Evolutionary conservation across 2,797 vertebrate genomes (phyloP), one percentile per base, ranked within the genome.

Genomic region (Anolis apletophallus): DNA sequence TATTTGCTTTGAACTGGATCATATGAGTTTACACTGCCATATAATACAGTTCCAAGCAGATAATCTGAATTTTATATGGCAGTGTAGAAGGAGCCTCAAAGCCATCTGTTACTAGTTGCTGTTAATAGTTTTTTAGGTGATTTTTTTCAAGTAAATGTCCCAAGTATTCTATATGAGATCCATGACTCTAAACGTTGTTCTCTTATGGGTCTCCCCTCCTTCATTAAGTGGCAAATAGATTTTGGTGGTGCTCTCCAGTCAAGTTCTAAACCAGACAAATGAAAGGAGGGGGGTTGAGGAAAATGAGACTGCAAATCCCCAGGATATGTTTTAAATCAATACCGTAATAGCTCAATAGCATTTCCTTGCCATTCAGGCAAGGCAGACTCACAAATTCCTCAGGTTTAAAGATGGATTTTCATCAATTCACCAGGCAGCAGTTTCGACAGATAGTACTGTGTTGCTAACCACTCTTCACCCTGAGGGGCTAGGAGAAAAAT

Each of bases 311-410:
- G 81, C 74, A 90, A 83, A 85, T 75, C 83, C 77, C 85, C 73
- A 84, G 88, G 52, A 50, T 89, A 88, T 1, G 13, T 80, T 83
- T 83, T 80, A 78, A 91, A 91, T 92, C 71, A 1, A 93, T 81
- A 89, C 80, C 64, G 75, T 57, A 75, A 86, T 85, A 83, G 83
- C 90, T 90, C 85, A 68, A 0, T 59, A 88, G 55, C 0, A 0
- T 57, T 85, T 26, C 80, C 68, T 11, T 73, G 46, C 86, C 86
- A 86, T 88, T 68, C 86, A 85, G 90, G 83, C 4, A 0, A 88
- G 79, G 50, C n/a, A 55, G 0, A 0, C 46, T 88, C 16, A 75
- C 82, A 89, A 90, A 88, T 34, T 52, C 71, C 69, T 91, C 73
- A 83, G 16, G 78, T 86, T 87, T 80, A 61, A 83, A 83, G 55